phyloP scores from a whole-genome alignment of 2,888 invertebrate genomes.

The Athrips mouffetella region DNA sequence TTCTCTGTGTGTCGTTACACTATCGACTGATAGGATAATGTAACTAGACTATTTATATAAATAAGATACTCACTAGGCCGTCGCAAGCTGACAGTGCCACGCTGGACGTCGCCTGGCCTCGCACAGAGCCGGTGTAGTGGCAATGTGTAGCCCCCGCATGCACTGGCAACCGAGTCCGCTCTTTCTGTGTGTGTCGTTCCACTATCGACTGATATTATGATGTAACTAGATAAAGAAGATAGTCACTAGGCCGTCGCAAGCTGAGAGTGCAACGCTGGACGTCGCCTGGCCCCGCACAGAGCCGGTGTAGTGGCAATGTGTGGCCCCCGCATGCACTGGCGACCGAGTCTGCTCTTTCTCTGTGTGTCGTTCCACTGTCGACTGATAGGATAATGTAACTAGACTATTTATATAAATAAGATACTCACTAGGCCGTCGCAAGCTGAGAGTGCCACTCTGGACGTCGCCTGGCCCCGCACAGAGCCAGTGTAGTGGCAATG shows the following conservation, averaged over 20 bases:
- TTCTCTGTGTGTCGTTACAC: slow-evolving; percentile 81
- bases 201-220: slow-evolving; percentile 72
- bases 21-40: too few relatives aligned
- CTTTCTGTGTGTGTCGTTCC: slow-evolving; percentile 79
- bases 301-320: slow-evolving; percentile 88
- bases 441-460: slow-evolving; percentile 87
- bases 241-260: slow-evolving; percentile 91
- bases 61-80: slow-evolving; percentile 84
- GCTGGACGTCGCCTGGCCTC: slow-evolving; percentile 82
- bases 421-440: slow-evolving; percentile 90
- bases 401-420: neutral
- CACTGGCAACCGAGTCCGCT: slow-evolving; percentile 31
- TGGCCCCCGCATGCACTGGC: slow-evolving; percentile 69
- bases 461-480: slow-evolving; percentile 82
- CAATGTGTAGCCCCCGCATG: slow-evolving; percentile 78
- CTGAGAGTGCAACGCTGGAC: slow-evolving; percentile 87
- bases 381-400: too few relatives aligned
- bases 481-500: slow-evolving; percentile 89
- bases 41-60: neutral
- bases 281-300: slow-evolving; percentile 81
- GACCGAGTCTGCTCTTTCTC: slow-evolving; percentile 69
- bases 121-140: slow-evolving; percentile 87
- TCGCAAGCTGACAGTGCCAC: slow-evolving; percentile 89
- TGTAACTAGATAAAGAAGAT: neutral
- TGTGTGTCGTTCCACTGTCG: slow-evolving; percentile 84